Percentiles rank a stretch among this genome's conserved stretches.
These are phyloP conservation scores for Drosophila conformis DNA, from an alignment of 2,888 invertebrate species.

Conservation along the genomic window DNA sequence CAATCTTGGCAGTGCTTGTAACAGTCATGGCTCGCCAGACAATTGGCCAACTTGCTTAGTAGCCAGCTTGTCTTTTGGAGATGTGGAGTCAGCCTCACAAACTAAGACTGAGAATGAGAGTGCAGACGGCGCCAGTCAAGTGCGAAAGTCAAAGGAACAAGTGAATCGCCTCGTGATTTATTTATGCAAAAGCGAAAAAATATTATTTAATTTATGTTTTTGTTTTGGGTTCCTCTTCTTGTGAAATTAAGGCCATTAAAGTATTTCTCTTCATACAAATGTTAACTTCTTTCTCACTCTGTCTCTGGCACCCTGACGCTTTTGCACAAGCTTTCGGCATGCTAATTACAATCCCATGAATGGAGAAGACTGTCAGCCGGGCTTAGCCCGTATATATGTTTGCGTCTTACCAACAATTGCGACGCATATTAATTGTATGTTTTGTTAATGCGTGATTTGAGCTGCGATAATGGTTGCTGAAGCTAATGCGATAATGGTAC, in stretches of 20 bases:
- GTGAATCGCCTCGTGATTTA: conserved; percentile 72
- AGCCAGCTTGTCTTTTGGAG: conserved; percentile 26
- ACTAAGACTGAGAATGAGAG: conserved; percentile 2
- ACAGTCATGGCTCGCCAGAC: conserved; percentile 59
- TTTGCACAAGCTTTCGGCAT: conserved; percentile 50
- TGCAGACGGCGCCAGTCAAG: conserved; percentile 70
- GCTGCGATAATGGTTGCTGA: conserved; percentile 54
- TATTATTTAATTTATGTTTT: conserved; percentile 70
- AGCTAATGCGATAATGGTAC: not conserved
- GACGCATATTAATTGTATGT: conserved; percentile 69
- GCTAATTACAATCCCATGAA: conserved; percentile 58
- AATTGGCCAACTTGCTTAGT: conserved; percentile 70
- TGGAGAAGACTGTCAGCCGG: not conserved
- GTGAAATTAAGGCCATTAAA: conserved; percentile 75
- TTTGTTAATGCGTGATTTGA: conserved; percentile 50
- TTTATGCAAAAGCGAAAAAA: conserved; percentile 77
- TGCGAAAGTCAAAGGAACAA: conserved; percentile 41
- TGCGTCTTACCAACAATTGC: conserved; percentile 58
- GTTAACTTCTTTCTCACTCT: not conserved
- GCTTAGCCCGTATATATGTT: conserved; percentile 16
- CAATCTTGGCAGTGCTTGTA: conserved; percentile 54
- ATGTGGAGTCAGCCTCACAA: conserved; percentile 11
- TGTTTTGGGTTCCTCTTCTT: conserved; percentile 19
- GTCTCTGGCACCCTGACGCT: conserved; percentile 5
- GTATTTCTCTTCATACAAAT: conserved; percentile 35